phyloP scores from a whole-genome alignment of 1,140 invertebrate species.

The Philotrypesis tridentata region DNA sequence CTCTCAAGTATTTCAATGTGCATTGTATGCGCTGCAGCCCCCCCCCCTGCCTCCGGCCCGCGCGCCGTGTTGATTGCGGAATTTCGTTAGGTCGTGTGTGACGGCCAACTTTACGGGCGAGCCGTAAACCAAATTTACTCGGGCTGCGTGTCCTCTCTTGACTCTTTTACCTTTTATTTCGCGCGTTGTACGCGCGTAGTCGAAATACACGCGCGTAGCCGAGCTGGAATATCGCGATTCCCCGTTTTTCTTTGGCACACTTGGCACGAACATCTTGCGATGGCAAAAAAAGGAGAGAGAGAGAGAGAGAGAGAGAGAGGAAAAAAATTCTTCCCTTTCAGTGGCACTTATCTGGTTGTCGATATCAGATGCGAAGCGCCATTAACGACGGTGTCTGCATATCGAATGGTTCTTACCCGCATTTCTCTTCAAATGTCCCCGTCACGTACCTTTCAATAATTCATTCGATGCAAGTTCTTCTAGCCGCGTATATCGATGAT shows the following conservation, averaged over 20 bases:
- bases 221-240: too few species aligned
- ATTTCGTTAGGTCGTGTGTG: background rate
- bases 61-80: background rate
- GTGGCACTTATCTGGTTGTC: conserved; percentile 44
- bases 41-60: too few species aligned
- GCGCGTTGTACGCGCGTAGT: too few species aligned
- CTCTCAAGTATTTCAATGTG: background rate
- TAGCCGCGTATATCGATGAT: background rate
- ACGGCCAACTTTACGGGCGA: background rate
- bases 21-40: background rate
- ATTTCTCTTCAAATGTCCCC: conserved; percentile 53
- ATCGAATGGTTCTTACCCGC: conserved; percentile 47
- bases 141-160: too few species aligned
- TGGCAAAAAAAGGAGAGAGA: background rate
- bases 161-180: too few species aligned
- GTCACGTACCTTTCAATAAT: conserved; percentile 58
- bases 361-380: conserved; percentile 55
- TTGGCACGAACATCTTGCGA: conserved; percentile 14
- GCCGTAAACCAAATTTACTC: background rate
- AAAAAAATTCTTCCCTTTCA: conserved; percentile 13
- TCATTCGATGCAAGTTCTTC: conserved; percentile 49
- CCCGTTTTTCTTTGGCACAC: background rate
- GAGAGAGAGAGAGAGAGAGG: too few species aligned
- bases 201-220: too few species aligned
- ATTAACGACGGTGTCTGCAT: conserved; percentile 37